Conservation (phyloP, 2,888 invertebrate species). For the Hemistola chrysoprasaria region DNA sequence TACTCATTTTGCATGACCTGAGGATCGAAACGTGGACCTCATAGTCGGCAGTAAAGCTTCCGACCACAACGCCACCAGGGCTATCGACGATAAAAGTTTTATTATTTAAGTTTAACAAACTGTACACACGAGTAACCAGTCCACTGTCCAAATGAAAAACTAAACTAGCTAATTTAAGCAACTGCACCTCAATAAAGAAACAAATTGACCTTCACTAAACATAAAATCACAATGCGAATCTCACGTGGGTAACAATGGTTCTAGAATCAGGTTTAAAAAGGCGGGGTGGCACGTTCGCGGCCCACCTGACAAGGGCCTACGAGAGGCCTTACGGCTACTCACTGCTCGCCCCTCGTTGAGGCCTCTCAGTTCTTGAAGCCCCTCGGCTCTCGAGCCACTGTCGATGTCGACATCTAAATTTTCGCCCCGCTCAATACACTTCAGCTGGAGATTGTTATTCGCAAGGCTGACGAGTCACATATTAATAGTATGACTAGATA, state of each 20-base stretch:
- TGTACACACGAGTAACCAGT: too few relatives aligned
- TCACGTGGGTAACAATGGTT: constrained; percentile 32
- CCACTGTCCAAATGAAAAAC: too few relatives aligned
- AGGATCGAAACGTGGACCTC: too few relatives aligned
- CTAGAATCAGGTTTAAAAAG: constrained; percentile 50
- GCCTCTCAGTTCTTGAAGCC: constrained; percentile 34
- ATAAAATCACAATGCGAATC: constrained; percentile 32
- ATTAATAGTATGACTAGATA: too few relatives aligned
- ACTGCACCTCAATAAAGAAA: constrained; percentile 21
- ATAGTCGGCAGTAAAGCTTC: too few relatives aligned
- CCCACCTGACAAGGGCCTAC: constrained; percentile 40
- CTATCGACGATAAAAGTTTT: too few relatives aligned
- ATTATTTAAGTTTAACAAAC: too few relatives aligned
- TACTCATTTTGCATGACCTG: too few relatives aligned
- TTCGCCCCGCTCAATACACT: constrained; percentile 41
- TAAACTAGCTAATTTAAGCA: too few relatives aligned
- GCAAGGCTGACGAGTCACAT: too few relatives aligned
- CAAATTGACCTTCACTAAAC: constrained; percentile 25
- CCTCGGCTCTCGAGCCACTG: constrained; percentile 32
- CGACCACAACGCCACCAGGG: too few relatives aligned
- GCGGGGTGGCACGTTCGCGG: constrained; percentile 54
- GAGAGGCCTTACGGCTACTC: constrained; percentile 40
- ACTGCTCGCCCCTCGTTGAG: constrained; percentile 42
- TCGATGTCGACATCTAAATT: constrained; percentile 51
- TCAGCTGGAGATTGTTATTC: constrained; percentile 21